phyloP scores from a whole-genome alignment of 2,888 invertebrate genomes.

The Sthenelais limicola region DNA sequence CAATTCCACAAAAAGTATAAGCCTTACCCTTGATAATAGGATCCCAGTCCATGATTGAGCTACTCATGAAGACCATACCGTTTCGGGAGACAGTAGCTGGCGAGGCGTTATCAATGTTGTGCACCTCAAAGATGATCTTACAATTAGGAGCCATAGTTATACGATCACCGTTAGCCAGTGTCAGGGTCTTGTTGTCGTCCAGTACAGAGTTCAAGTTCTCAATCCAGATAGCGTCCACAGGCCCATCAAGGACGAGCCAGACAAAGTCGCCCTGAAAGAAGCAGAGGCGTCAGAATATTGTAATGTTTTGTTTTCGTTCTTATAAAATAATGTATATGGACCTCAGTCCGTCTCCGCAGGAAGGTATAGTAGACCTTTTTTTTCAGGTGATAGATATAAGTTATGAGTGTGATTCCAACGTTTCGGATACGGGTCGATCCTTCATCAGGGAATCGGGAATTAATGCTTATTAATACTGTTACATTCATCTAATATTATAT shows the following conservation, averaged over 20 bases:
- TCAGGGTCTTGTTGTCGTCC: slow-evolving; percentile 74
- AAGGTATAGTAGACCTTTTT: no score
- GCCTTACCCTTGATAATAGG: slow-evolving; percentile 84
- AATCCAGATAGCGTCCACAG: slow-evolving; percentile 74
- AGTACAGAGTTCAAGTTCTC: slow-evolving; percentile 74
- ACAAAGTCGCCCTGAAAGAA: slow-evolving; percentile 69
- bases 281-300: no score
- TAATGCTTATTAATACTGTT: no score
- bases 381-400: no score
- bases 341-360: no score
- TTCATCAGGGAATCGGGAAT: no score
- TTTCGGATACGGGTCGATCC: no score
- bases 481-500: no score
- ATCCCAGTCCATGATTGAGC: slow-evolving; percentile 92
- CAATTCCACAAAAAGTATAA: no score
- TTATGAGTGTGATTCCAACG: no score
- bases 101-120: slow-evolving; percentile 74
- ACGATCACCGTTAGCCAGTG: slow-evolving; percentile 73
- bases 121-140: slow-evolving; percentile 73
- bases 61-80: slow-evolving; percentile 87
- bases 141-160: slow-evolving; percentile 73
- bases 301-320: no score
- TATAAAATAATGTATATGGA: no score
- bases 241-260: slow-evolving; percentile 73
- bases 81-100: slow-evolving; percentile 74